Evolutionary conservation across 2,797 vertebrate genomes (phyloP), one percentile per base, ranked within the genome.

Genomic region (Crocidura indochinensis): DNA sequence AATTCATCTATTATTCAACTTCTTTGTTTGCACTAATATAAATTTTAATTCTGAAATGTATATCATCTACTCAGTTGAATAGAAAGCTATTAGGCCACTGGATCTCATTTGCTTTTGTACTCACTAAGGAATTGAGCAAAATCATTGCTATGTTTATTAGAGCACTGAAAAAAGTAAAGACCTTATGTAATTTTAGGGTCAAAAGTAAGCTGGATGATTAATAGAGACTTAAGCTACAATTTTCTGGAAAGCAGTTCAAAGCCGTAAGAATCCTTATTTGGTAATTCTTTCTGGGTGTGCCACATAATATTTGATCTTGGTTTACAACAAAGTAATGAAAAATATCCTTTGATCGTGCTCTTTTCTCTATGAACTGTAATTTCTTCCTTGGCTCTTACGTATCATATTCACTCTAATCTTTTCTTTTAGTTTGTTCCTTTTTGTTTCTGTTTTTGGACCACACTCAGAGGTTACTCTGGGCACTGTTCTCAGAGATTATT

Each of bases 101-200:
- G 60, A 5, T 71, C 2, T 64, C 20, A 62, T n/a, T 86, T 86
- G 49, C 15, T 10, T 60, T 64, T 85, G 20, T 19, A 74, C 90
- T 89, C 20, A 68, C 10, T 15, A 72, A 81, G 72, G 31, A 17
- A 56, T 22, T 53, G 68, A 74, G 31, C 10, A 71, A 91, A 86
- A 80, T 60, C 8, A 79, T 68, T 65, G 12, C 46, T 65, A 38
- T 2, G 22, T 19, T 44, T 4, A 68, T 65, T 20, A 67, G 6
- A 82, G 60, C 5, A 29, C 6, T 67, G 49, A 31, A 29, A 91
- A 77, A 89, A 72, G 24, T 73, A 31, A 27, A 90, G 6, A 81
- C 0, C 1, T 90, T 10, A 2, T 26, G 56, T 49, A 77, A 44
- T 10, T 20, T 51, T 38, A 76, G 12, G 19, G 9, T 67, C 4